Percentiles rank a stretch among this genome's conserved stretches.
These are phyloP conservation scores for Mesocricetus auratus DNA, from an alignment of 2,113 vertebrate genomes.

Conservation along the genomic window DNA sequence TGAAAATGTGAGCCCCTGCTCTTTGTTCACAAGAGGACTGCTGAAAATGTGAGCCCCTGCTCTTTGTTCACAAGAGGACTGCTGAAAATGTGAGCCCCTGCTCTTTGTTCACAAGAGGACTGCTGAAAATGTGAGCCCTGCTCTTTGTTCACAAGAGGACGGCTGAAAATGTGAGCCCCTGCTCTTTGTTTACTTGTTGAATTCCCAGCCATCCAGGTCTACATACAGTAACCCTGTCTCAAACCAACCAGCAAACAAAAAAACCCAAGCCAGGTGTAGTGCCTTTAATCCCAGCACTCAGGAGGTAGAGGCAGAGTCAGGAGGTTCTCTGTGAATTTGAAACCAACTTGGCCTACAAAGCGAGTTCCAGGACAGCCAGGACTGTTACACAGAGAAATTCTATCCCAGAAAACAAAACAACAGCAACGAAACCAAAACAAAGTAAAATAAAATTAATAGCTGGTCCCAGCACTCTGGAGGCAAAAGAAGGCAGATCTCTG, in stretches of 20 bases:
- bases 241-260: neutral
- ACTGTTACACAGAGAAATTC: neutral
- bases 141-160: neutral
- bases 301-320: too few species aligned
- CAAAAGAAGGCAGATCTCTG: neutral
- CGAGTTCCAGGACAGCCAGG: neutral
- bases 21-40: neutral
- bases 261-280: too few species aligned
- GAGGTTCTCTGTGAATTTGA: neutral
- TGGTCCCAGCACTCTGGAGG: neutral
- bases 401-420: neutral
- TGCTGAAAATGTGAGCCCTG: too few species aligned
- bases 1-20: too few species aligned
- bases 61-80: too few species aligned
- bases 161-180: too few species aligned
- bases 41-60: neutral
- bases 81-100: too few species aligned
- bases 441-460: neutral
- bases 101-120: neutral
- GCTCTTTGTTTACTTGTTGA: neutral
- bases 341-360: neutral
- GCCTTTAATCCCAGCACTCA: too few species aligned
- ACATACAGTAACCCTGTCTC: neutral
- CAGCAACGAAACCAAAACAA: neutral
- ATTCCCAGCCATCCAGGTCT: neutral